Conservation (phyloP, 2,113 vertebrate genomes). For the Ranitomeya variabilis region DNA sequence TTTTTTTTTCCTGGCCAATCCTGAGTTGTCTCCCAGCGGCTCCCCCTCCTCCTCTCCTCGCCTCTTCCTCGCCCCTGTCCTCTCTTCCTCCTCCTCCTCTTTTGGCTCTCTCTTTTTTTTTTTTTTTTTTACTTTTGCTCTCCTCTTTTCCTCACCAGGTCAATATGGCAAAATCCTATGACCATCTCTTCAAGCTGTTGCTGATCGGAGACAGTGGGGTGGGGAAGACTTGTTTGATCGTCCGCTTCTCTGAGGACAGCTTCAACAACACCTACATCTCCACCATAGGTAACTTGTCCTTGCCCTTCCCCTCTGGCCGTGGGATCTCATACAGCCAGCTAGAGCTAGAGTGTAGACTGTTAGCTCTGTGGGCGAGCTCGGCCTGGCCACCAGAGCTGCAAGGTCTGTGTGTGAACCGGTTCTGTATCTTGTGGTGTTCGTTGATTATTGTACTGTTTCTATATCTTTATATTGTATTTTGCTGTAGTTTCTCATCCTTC, state of each 20-base stretch:
- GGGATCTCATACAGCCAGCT: no score
- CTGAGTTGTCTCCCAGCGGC: neutral
- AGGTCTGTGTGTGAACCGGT: no score
- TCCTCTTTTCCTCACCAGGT: neutral
- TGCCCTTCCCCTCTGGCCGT: neutral
- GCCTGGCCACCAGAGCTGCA: no score
- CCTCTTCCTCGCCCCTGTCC: neutral
- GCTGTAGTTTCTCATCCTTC: no score
- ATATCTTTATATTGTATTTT: no score
- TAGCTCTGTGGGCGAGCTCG: neutral
- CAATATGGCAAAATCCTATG: constrained; percentile 89
- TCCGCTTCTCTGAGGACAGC: constrained; percentile 91
- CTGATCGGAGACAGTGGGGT: constrained; percentile 95
- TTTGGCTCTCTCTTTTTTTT: neutral
- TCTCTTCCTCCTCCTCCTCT: neutral
- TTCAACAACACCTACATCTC: constrained; percentile 95
- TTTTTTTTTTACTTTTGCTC: neutral
- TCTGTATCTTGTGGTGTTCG: no score
- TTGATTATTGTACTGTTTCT: no score
- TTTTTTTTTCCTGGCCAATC: neutral
- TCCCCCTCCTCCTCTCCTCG: neutral
- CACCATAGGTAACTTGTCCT: constrained; percentile 83
- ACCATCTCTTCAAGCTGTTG: constrained; percentile 88
- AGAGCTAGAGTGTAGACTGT: neutral
- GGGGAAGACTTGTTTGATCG: constrained; percentile 93